phyloP scores from a whole-genome alignment of 1,140 invertebrate species.

The Hetaerina americana region DNA sequence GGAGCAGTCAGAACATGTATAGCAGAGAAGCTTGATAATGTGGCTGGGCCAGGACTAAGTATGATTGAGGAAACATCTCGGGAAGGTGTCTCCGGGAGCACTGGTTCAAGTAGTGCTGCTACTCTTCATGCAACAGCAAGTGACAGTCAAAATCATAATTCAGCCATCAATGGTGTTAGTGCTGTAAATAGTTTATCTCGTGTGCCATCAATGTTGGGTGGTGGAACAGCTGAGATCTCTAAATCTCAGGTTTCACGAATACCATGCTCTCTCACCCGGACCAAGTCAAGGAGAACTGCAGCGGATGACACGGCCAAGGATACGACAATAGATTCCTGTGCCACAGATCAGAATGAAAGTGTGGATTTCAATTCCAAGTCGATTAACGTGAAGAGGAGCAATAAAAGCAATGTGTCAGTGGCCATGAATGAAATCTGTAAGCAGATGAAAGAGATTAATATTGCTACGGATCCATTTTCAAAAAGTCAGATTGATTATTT shows the following conservation, averaged over 20 bases:
- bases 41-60: not conserved
- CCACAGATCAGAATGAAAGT: too few relatives aligned
- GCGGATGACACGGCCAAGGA: too few relatives aligned
- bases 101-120: not conserved
- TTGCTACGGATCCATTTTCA: not conserved
- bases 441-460: not conserved
- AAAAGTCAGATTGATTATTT: not conserved
- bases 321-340: too few relatives aligned
- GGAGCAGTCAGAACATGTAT: not conserved
- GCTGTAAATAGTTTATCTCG: not conserved
- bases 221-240: not conserved
- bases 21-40: not conserved
- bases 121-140: not conserved
- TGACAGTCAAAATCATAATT: not conserved
- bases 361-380: not conserved
- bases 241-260: not conserved
- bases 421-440: not conserved
- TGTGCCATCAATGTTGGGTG: not conserved
- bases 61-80: not conserved
- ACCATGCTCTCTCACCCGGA: not conserved
- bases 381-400: not conserved
- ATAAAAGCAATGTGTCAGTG: not conserved
- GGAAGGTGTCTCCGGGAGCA: not conserved
- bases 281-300: not conserved
- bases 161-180: not conserved